Evolutionary conservation across 1,140 invertebrate genomes (phyloP), one percentile per base, ranked within the genome.

Genomic region (Ctenoplectra terminalis): DNA sequence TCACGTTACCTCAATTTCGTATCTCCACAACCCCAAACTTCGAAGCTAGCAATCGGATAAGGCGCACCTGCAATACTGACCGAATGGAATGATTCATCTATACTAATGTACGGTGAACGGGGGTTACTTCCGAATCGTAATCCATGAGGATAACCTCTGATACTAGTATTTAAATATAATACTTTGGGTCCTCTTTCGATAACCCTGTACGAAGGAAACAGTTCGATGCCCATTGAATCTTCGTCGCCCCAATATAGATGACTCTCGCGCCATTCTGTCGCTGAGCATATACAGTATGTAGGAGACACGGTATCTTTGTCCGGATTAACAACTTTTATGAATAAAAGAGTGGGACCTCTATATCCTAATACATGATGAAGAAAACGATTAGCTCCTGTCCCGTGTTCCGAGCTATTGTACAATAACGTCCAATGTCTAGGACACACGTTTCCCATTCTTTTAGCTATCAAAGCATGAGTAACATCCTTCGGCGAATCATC

Each of bases 1-100:
- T 11, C 69, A 26, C 2, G 37, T 79, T 90, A 94, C 94, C 93
- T 94, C 26, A 94, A 92, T 94, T 95, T 91, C 92, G 91, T 90
- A 90, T 97, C 96, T n/a, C 97, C 97, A 90, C 97, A 98, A 29
- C 97, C 97, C 97, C 97, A 98, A 15, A 98, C 98, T 95, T 98
- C 95, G 34, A 96, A 79, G 52, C 91, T 95, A 23, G 94, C 87
- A 37, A 96, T 90, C 13, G 90, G 90, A 90, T 95, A 95, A 13
- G 95, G 94, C 48, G 95, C 95, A 66, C 94, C 93, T 37, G 89
- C 90, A 29, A 94, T 89, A 69, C 85, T 91, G 3, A 94, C 91
- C 3, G 90, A 90, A 23, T 90, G 86, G 71, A 94, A 94, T 23
- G 87, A 88, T 69, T 91, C 91, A 67, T 94, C 93, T 43, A 99